Base-by-base conservation (phyloP, 2,113 vertebrate species). In the Caranx ignobilis region DNA sequence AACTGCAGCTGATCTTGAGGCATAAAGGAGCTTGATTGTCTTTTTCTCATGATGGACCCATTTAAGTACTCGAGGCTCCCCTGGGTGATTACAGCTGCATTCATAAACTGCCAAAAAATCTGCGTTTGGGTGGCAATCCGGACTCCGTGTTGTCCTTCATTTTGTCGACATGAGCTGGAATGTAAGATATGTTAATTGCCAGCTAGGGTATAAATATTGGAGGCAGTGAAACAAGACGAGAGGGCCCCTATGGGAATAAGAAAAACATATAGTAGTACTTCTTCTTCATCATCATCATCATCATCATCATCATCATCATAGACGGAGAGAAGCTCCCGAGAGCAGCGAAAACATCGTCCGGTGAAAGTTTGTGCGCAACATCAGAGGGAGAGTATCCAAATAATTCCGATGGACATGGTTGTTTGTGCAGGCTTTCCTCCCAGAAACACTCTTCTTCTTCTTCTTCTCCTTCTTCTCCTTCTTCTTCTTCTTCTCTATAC, bases 1-100 rank as follows among this genome's bases (percentile, higher is more conserved):
- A 93, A 88, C 85, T 89, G 88, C 90, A 90, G 90, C 93, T 93
- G 91, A 93, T 93, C 90, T 92, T 81, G 82, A 92, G 47, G 83
- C 84, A 94, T 92, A 93, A 92, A 93, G 88, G 91, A 86, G 90
- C 88, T 70, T 94, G 88, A 95, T 93, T 94, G 94, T 94, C 86
- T 79, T 79, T 64, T 81, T 90, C 75, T 84, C 86, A 5, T 89
- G 90, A 91, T 94, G 85, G 86, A 85, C 79, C 88, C 89, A 87
- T 93, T 91, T 88, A 94, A 86, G 81, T 41, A 88, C 92, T 91
- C 55, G 84, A 94, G 88, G 87, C 91, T 87, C 86, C 84, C 90
- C 87, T 78, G 81, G 77, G 92, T 93, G 94, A 95, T 95, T 94
- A 93, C 89, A 91, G 89, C 91, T 86, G 94, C 91, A 94, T 95